Evolutionary conservation across 2,113 vertebrate genomes (phyloP), one percentile per base, ranked within the genome.

Genomic region (Amia ocellicauda): DNA sequence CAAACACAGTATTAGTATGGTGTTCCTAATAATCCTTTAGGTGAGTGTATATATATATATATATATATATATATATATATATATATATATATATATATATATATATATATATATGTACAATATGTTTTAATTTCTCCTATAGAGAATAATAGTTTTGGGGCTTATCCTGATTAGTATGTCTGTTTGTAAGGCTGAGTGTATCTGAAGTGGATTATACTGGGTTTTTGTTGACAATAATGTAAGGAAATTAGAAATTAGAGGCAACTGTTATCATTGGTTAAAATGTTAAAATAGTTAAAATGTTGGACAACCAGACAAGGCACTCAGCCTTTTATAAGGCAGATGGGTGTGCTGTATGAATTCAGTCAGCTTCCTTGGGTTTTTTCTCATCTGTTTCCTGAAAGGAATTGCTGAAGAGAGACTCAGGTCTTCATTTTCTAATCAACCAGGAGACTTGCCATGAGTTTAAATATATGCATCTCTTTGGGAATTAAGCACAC

Each of bases 71-170:
- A n/a, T n/a, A n/a, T n/a, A n/a, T n/a, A n/a, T n/a, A n/a, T n/a
- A n/a, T n/a, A n/a, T n/a, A n/a, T n/a, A n/a, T n/a, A n/a, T n/a
- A n/a, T n/a, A n/a, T n/a, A n/a, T n/a, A n/a, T n/a, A n/a, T n/a
- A n/a, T n/a, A n/a, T n/a, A n/a, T n/a, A n/a, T n/a, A n/a, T n/a
- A n/a, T n/a, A n/a, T n/a, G n/a, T n/a, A n/a, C n/a, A n/a, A n/a
- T n/a, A n/a, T n/a, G n/a, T n/a, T n/a, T n/a, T n/a, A n/a, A n/a
- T n/a, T n/a, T n/a, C n/a, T n/a, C n/a, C n/a, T n/a, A n/a, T n/a
- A n/a, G n/a, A n/a, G 77, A 75, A 78, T 76, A 70, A 70, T 76
- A 76, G 74, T 82, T 80, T 75, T 36, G 5, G 31, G 31, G 31
- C 31, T 36, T 4, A 36, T 36, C 31, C 31, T 36, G 31, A 7